A percentile compares a stretch with the other conserved stretches of the same genome.
Conservation (phyloP, 2,113 vertebrate species). For the Desmodus rotundus region DNA sequence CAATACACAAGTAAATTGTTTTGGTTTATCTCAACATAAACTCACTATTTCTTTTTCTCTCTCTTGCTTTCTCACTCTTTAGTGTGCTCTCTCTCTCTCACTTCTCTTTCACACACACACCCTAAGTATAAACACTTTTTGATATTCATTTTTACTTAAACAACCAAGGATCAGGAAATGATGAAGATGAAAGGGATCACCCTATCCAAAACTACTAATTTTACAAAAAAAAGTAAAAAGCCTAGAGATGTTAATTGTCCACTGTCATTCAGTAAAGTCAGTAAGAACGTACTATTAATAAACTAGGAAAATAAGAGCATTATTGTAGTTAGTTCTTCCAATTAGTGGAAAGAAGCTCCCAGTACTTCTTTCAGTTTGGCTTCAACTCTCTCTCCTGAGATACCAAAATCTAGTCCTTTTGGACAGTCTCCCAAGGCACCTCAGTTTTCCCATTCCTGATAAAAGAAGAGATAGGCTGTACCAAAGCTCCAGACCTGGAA, state of each 20-base stretch:
- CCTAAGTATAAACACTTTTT: not conserved
- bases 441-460: not conserved
- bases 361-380: constrained; percentile 1
- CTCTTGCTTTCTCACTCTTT: not conserved
- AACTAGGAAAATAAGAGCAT: constrained; percentile 6
- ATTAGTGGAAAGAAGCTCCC: not conserved
- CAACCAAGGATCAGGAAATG: constrained; percentile 1
- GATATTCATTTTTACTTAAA: not conserved
- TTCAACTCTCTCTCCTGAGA: not conserved
- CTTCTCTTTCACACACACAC: not conserved
- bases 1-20: constrained; percentile 19
- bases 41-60: not conserved
- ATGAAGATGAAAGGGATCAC: not conserved
- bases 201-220: not conserved
- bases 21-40: constrained; percentile 16
- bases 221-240: constrained; percentile 6
- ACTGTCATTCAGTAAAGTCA: not conserved
- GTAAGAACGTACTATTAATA: not conserved
- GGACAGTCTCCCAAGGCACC: not conserved
- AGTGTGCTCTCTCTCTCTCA: not conserved
- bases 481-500: not conserved
- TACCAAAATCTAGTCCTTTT: not conserved
- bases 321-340: not conserved
- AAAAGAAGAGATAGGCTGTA: not conserved
- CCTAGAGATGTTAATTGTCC: not conserved